Base-by-base conservation (phyloP, 2,113 vertebrate genomes). In the Pyrgilauda ruficollis region DNA sequence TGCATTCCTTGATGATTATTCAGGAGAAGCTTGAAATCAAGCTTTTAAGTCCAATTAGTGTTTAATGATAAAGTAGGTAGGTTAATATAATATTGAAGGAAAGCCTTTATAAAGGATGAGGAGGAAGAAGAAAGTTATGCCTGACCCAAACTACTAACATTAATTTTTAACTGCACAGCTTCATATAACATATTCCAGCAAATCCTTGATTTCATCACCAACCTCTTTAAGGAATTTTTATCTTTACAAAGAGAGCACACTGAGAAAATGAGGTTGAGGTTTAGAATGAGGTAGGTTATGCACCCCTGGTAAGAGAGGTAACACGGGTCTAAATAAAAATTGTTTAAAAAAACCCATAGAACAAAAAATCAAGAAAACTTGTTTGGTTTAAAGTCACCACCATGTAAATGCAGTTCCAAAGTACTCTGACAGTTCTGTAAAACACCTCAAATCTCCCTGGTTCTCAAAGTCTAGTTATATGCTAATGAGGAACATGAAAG, bases 21-120 rank as follows among this genome's bases (percentile, higher is more conserved):
- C 72, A 86, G 46, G 43, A 94, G 46, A 95, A 95, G 92, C 66
- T 83, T 86, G 20, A 90, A 93, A 59, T 49, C 13, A 80, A 62
- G 12, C 3, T 92, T 82, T 83, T 66, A 90, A 33, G 23, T 80
- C 46, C 46, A 73, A 49, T 46, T 21, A 59, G 16, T 46, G 49
- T 90, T 80, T 80, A 90, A 39, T 62, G 50, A 52, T 61, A 83
- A 88, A 95, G 35, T 62, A 72, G 39, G 11, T 63, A 63, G 33
- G 33, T 90, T 66, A 88, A 62, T 24, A 35, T 13, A 63, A 73
- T 41, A 68, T 43, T 85, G 39, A 83, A 95, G 44, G 23, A 78
- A 80, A 86, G 16, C 7, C 33, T 74, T 76, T 86, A 15, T 50
- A 73, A 95, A 43, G 15, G 7, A 73, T 53, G 33, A 86, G 12